Conservation (phyloP, 2,888 invertebrate species). For the Chorisops tibialis region DNA sequence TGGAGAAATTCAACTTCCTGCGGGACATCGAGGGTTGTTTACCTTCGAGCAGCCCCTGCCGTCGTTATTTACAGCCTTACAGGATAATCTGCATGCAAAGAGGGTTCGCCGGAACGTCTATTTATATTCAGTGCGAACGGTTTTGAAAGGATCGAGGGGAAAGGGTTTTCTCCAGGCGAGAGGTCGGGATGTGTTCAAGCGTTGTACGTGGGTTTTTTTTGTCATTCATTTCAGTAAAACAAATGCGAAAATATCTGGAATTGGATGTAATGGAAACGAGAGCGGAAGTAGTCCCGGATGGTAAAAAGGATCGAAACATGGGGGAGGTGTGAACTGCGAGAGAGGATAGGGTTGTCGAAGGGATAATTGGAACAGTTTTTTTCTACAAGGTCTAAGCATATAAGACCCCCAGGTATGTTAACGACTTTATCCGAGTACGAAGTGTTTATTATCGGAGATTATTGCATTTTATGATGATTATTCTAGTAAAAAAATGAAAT, state of each 20-base stretch:
- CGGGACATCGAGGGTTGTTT: constrained; percentile 4
- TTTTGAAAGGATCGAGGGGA: not conserved
- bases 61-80: not conserved
- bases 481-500: too few relatives aligned
- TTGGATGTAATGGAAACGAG: constrained; percentile 19
- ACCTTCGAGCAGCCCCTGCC: constrained; percentile 10
- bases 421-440: too few relatives aligned
- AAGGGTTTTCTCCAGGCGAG: too few relatives aligned
- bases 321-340: constrained; percentile 22
- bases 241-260: constrained; percentile 13
- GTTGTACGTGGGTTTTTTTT: constrained; percentile 4
- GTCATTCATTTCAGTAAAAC: constrained; percentile 10
- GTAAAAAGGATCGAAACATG: constrained; percentile 8
- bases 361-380: too few relatives aligned
- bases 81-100: not conserved
- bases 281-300: constrained; percentile 12
- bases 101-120: not conserved
- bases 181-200: constrained; percentile 2
- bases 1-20: not conserved
- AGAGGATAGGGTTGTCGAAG: not conserved
- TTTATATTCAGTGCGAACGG: not conserved
- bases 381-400: too few relatives aligned
- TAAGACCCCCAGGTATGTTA: too few relatives aligned
- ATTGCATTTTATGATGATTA: too few relatives aligned
- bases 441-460: too few relatives aligned